These are phyloP conservation scores for Erpornis zantholeuca DNA, from an alignment of 2,113 vertebrate species.

Conservation along the genomic window DNA sequence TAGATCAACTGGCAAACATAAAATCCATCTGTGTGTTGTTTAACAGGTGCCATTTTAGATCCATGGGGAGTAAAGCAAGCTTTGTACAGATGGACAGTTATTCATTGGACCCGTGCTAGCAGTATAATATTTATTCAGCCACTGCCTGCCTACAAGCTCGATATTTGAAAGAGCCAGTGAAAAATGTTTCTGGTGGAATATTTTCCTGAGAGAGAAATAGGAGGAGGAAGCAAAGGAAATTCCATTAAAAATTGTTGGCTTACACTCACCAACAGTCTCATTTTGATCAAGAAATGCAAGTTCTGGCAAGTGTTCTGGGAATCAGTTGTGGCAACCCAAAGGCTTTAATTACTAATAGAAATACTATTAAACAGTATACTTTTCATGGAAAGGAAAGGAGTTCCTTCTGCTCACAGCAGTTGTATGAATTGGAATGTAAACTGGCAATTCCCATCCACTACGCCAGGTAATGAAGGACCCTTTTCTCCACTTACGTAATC, in stretches of 20 bases:
- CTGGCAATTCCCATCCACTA: not conserved
- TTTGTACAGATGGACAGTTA: slow-evolving; percentile 60
- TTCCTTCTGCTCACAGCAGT: not conserved
- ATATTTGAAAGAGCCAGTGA: not conserved
- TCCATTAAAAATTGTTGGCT: not conserved
- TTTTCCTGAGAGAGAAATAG: not conserved
- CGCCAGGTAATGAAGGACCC: not conserved
- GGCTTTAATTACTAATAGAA: not conserved
- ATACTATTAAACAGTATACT: not conserved
- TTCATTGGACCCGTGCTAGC: slow-evolving; percentile 27
- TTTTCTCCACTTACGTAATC: not conserved
- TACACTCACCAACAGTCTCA: not conserved
- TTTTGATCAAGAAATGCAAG: not conserved
- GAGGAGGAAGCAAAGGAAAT: slow-evolving; percentile 18
- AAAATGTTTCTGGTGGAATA: slow-evolving; percentile 28
- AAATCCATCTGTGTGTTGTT: slow-evolving; percentile 62
- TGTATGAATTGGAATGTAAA: not conserved
- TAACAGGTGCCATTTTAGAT: slow-evolving; percentile 68
- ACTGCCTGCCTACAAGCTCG: slow-evolving; percentile 13
- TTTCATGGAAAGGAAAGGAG: not conserved
- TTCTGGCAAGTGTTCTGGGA: not conserved
- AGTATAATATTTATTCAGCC: slow-evolving; percentile 40
- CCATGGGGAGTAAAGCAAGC: slow-evolving; percentile 53
- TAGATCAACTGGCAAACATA: slow-evolving; percentile 60
- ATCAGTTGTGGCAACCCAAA: not conserved